Percentiles rank a stretch among this genome's conserved stretches.
These are phyloP conservation scores for Cyphomyrus discorhynchus DNA, from an alignment of 2,113 vertebrate genomes.

Conservation along the genomic window DNA sequence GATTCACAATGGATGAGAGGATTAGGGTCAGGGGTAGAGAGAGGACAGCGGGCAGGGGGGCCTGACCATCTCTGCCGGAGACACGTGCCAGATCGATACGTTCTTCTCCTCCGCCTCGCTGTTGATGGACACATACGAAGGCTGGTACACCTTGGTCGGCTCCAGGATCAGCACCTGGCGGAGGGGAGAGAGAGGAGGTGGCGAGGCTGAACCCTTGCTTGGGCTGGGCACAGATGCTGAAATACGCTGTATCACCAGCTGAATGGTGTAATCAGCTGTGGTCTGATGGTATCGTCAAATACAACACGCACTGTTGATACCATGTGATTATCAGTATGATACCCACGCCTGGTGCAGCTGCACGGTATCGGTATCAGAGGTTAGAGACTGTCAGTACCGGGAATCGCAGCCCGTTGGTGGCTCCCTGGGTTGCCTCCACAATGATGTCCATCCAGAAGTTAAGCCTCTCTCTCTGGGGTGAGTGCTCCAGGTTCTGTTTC, in stretches of 20 bases:
- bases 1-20: background rate
- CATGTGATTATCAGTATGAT: background rate
- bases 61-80: constrained; percentile 76
- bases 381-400: constrained; percentile 64
- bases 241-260: background rate
- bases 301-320: background rate
- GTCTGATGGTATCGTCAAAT: background rate
- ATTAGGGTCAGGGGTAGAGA: background rate
- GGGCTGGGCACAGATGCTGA: background rate
- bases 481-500: constrained; percentile 74
- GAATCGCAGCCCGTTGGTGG: constrained; percentile 79
- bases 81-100: constrained; percentile 86
- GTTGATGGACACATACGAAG: constrained; percentile 88
- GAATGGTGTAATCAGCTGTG: background rate
- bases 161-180: constrained; percentile 86
- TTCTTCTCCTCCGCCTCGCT: constrained; percentile 84
- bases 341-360: background rate
- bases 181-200: background rate
- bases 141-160: constrained; percentile 84
- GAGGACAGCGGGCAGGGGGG: constrained; percentile 19
- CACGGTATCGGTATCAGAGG: background rate
- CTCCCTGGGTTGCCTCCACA: constrained; percentile 79
- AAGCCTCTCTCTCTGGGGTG: constrained; percentile 75
- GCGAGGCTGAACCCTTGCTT: background rate
- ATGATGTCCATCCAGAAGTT: constrained; percentile 98